phyloP scores from a whole-genome alignment of 2,888 invertebrate species.

The Girardia tigrina region DNA sequence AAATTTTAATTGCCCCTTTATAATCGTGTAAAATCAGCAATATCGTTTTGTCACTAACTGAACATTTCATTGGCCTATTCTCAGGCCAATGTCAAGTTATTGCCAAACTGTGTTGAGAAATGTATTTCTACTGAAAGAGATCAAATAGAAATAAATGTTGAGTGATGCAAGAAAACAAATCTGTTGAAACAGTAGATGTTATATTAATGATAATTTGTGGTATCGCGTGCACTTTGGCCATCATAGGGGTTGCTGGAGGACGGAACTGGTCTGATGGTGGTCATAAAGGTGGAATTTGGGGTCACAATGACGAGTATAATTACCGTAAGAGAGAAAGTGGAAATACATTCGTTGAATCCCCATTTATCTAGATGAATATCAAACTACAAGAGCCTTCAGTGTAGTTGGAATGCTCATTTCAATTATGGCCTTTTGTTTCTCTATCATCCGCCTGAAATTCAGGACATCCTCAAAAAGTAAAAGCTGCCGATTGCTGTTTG shows the following conservation, averaged over 20 bases:
- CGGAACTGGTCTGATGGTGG: slow-evolving; percentile 19
- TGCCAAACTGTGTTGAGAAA: no score
- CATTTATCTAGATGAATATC: slow-evolving; percentile 29
- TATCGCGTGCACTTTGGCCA: neutral
- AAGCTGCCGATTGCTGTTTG: slow-evolving; percentile 28
- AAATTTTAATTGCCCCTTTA: no score
- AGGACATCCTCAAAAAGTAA: slow-evolving; percentile 16
- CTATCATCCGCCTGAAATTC: slow-evolving; percentile 20
- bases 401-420: neutral
- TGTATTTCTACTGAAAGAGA: no score
- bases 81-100: no score
- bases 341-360: neutral
- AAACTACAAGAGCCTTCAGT: slow-evolving; percentile 32
- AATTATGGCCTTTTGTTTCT: neutral
- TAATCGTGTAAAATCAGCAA: no score
- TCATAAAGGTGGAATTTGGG: slow-evolving; percentile 26
- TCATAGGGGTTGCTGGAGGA: slow-evolving; percentile 27
- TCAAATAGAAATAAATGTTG: no score
- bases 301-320: slow-evolving; percentile 19
- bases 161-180: neutral
- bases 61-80: no score
- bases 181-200: neutral
- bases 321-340: no score
- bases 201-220: neutral
- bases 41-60: no score